A percentile compares a stretch with the other conserved stretches of the same genome.
Evolutionary conservation across 2,888 invertebrate species (phyloP).

Genomic region (Leptopilina myrica): DNA sequence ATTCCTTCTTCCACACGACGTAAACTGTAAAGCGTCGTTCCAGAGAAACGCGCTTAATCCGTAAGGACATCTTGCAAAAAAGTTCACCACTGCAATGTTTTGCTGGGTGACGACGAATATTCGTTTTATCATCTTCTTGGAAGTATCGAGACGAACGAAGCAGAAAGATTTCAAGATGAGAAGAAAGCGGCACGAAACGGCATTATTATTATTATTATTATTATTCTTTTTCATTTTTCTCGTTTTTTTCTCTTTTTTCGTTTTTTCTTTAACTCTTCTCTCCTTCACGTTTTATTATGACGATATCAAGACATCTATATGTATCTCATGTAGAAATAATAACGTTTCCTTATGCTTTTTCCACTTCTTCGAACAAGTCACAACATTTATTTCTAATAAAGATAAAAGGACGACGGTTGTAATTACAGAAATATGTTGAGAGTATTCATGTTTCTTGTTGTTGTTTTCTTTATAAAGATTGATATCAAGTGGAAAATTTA

Average conservation of each 20-base stretch:
- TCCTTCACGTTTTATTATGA: conserved; percentile 9
- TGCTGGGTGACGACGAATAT: conserved; percentile 48
- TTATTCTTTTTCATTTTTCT: neutral
- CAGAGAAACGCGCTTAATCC: conserved; percentile 61
- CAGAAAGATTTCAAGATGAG: conserved; percentile 44
- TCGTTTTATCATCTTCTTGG: conserved; percentile 49
- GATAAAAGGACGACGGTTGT: neutral
- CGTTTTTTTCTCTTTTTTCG: too few species aligned
- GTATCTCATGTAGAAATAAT: conserved; percentile 36
- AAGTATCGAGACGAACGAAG: conserved; percentile 41
- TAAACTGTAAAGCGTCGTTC: conserved; percentile 48
- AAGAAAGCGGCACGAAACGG: conserved; percentile 41
- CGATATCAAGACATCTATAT: conserved; percentile 34
- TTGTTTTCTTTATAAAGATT: too few species aligned
- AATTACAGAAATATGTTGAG: neutral
- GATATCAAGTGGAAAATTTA: too few species aligned
- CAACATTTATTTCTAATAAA: neutral
- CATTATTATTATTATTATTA: neutral
- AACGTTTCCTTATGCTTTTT: conserved; percentile 24
- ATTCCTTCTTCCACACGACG: conserved; percentile 36
- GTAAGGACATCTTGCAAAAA: conserved; percentile 63
- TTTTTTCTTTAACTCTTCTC: neutral
- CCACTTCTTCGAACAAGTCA: conserved; percentile 22
- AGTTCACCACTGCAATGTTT: conserved; percentile 57
- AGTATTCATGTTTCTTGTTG: too few species aligned